These are phyloP conservation scores for Hyla sarda DNA, from an alignment of 2,113 vertebrate species.

Conservation along the genomic window DNA sequence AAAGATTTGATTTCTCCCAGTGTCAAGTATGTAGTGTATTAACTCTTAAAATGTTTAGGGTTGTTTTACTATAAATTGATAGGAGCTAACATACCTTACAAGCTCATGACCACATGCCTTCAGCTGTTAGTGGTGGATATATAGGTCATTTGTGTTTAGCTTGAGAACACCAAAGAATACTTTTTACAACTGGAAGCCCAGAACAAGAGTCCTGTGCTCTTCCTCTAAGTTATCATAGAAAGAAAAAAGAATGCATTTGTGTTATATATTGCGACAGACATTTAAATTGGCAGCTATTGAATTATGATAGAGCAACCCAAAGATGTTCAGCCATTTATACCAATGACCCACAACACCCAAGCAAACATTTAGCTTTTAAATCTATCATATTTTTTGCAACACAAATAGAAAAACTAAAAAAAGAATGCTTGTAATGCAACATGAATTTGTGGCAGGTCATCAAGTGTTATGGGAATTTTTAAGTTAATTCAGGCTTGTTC, in stretches of 20 bases:
- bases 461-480: background rate
- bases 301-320: background rate
- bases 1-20: conserved; percentile 36
- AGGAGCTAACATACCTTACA: background rate
- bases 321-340: background rate
- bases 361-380: background rate
- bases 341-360: background rate
- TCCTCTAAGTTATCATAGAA: background rate
- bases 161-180: conserved; percentile 23
- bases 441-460: background rate
- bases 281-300: background rate
- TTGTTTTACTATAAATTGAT: background rate
- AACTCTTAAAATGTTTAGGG: background rate
- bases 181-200: background rate
- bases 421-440: no score
- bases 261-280: background rate
- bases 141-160: conserved; percentile 15
- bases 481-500: no score
- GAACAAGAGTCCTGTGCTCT: background rate
- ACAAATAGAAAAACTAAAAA: background rate
- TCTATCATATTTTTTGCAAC: no score
- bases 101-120: background rate
- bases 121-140: background rate
- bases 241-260: background rate
- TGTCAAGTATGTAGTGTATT: conserved; percentile 8